Evolutionary conservation across 2,113 vertebrate genomes (phyloP), one percentile per base, ranked within the genome.

Genomic region (Pardalotus punctatus): DNA sequence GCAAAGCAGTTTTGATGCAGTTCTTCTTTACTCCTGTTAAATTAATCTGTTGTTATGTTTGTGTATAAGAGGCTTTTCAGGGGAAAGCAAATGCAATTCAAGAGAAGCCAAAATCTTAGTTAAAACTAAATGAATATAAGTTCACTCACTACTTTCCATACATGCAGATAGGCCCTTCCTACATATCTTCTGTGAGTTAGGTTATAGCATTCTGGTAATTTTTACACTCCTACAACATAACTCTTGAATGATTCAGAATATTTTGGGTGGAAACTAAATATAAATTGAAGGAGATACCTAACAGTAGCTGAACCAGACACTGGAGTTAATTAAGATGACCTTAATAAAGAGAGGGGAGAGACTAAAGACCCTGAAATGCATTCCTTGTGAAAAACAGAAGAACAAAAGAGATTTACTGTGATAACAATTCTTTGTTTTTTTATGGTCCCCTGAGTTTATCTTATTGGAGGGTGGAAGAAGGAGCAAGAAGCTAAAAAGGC

Each of bases 211-310:
- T 92, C 71, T 78, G 83, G 25, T 95, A 78, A 93, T 93, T 94
- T 93, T 92, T 92, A 43, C 43, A 83, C 69, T 94, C 89, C 65
- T 89, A 74, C 69, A 83, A 71, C 77, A 74, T 84, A 94, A 54
- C 40, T 93, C 57, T 89, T 79, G 77, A 94, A 92, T 94, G 88
- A 93, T 92, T 93, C 86, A 88, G 81, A 89, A 58, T 96, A 70
- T 94, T 96, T 96, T 80, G 81, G 51, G 90, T 82, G 91, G 90
- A 87, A 96, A 62, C 87, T 91, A 94, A 94, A 85, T 93, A 93
- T 85, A 89, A 94, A 70, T 87, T 50, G 50, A 43, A 86, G 48
- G n/a, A 87, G 86, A 69, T 96, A 69, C 29, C 38, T 79, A 47
- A 42, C 45, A 72, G 66, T 38, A 85, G 78, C 53, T 72, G 40